Evolutionary conservation across 2,797 vertebrate species (phyloP).

Genomic region (Intellagama lesueurii): DNA sequence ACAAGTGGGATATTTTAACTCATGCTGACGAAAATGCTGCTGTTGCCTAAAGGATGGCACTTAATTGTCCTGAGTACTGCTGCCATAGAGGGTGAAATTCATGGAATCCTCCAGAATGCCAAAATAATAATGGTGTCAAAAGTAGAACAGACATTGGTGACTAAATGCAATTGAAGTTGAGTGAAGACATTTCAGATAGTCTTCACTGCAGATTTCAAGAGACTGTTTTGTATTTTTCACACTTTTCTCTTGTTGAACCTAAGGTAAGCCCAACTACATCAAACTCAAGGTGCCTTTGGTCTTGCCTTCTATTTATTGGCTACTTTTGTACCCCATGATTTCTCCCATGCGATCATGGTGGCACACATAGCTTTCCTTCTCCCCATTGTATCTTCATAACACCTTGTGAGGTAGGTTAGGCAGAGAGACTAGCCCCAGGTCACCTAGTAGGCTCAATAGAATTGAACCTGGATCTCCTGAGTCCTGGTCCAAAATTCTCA

Average conservation of each 20-base stretch:
- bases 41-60: not conserved
- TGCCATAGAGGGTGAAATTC: not conserved
- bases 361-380: not conserved
- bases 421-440: not conserved
- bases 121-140: slow-evolving; percentile 9
- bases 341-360: not conserved
- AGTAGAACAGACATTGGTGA: not conserved
- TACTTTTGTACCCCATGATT: not conserved
- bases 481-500: not conserved
- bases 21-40: not conserved
- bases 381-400: not conserved
- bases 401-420: not conserved
- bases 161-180: not conserved
- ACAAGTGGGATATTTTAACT: slow-evolving; percentile 21
- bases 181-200: not conserved
- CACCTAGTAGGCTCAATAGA: not conserved
- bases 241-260: not conserved
- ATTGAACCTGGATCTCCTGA: not conserved
- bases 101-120: slow-evolving; percentile 12
- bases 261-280: not conserved
- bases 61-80: not conserved
- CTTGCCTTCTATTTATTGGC: not conserved
- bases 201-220: not conserved
- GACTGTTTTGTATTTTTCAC: not conserved
- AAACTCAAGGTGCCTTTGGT: not conserved